Conservation (phyloP, 2,113 vertebrate species). For the Malurus alboscapulatus region DNA sequence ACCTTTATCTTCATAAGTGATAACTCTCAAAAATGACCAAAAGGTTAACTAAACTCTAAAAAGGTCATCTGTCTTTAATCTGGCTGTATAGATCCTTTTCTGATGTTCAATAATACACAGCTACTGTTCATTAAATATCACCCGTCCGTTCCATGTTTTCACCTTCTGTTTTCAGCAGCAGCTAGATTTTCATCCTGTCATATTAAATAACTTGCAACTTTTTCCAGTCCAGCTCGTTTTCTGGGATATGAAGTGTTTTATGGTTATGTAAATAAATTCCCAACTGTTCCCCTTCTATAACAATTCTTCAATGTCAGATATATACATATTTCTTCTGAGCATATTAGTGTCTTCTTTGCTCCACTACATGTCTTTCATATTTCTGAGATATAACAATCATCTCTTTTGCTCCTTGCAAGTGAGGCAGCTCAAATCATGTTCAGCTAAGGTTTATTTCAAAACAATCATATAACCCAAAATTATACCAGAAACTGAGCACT, state of each 20-base stretch:
- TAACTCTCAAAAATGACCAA: slow-evolving; percentile 70
- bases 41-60: slow-evolving; percentile 72
- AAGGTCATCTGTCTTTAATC: slow-evolving; percentile 72
- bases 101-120: slow-evolving; percentile 56
- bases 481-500: not conserved
- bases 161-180: not conserved
- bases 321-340: not conserved
- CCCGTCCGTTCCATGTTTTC: slow-evolving; percentile 13
- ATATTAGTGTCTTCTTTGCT: not conserved
- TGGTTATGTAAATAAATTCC: not conserved
- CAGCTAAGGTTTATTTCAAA: not conserved
- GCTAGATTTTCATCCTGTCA: slow-evolving; percentile 4
- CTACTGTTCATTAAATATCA: slow-evolving; percentile 65
- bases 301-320: not conserved
- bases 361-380: accelerated
- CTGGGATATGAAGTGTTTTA: not conserved
- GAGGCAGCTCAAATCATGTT: not conserved
- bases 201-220: not conserved
- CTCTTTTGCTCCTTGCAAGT: not conserved
- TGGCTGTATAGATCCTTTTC: slow-evolving; percentile 39
- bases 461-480: not conserved
- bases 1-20: slow-evolving; percentile 71
- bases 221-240: not conserved
- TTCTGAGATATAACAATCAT: not conserved
- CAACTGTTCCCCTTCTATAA: not conserved